Evolutionary conservation across 2,888 invertebrate species (phyloP), one percentile per base, ranked within the genome.

Genomic region (Thereva unica): DNA sequence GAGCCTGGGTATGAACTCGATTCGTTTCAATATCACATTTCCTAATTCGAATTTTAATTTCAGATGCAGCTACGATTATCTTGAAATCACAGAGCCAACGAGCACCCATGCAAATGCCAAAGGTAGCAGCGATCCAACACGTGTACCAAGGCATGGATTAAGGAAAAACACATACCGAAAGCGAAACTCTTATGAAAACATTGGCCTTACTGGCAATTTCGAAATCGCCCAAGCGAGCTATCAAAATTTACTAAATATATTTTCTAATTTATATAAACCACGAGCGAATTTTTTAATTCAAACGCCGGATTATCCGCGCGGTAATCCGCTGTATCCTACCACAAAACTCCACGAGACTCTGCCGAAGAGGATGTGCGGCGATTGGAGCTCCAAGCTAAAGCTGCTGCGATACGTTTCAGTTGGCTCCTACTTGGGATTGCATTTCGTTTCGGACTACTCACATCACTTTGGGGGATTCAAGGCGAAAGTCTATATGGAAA

Each of bases 1-100:
- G 90, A 90, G 75, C 86, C 88, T n/a, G 85, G 87, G 90, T 90
- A 80, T 86, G 71, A 64, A 9, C n/a, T 64, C 6, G 12, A 63
- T 34, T 10, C 37, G 3, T 9, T 8, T 44, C 34, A 23, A 9
- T 38, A 23, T n/a, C n/a, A 12, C 42, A 9, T 59, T 59, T 40
- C 12, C 47, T 47, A 47, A 59, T 47, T 47, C 45, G 47, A 59
- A 47, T 59, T n/a, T 23, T 41, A 2, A n/a, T 76, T 79, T 37
- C 84, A 92, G 92, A 70, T 93, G 92, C 83, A 87, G 87, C 73
- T 92, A 91, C 80, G 92, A 92, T 78, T 91, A 85, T 77, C 76
- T 92, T 75, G 89, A 90, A 80, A 85, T 91, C 71, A 82, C 84
- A 57, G 89, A 87, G 72, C 76, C 74, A 23, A 71, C 72, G 45